Evolutionary conservation across 2,113 vertebrate genomes (phyloP).

Genomic region (Pelecanoides urinatrix): DNA sequence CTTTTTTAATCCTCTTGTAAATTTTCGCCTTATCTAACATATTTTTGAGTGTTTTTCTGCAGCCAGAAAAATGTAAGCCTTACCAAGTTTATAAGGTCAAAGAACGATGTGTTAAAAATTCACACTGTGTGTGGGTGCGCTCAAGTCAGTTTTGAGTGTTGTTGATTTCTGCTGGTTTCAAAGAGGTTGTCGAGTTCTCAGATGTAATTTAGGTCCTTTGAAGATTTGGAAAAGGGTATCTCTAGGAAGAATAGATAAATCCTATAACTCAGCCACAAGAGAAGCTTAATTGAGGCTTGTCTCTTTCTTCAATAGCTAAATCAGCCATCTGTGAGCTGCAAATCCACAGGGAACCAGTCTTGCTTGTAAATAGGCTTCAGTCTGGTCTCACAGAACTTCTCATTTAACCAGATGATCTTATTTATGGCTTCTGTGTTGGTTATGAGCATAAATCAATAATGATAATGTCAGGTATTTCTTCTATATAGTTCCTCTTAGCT

Average conservation of each 20-base stretch:
- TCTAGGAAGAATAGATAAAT: not conserved
- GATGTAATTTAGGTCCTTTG: not conserved
- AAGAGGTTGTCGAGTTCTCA: not conserved
- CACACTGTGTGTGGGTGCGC: not conserved
- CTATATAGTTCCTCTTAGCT: not conserved
- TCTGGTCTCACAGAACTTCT: not conserved
- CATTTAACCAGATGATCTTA: not conserved
- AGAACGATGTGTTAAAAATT: slow-evolving; percentile 27
- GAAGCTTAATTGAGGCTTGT: not conserved
- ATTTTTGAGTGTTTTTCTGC: not conserved
- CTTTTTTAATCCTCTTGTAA: not conserved
- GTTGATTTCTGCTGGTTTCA: not conserved
- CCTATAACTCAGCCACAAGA: not conserved
- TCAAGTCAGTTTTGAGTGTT: not conserved
- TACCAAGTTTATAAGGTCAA: not conserved
- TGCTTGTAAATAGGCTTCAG: not conserved
- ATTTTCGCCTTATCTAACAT: not conserved
- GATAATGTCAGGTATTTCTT: not conserved
- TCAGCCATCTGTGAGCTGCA: not conserved
- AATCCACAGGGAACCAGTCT: not conserved
- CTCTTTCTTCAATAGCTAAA: not conserved
- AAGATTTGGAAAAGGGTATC: not conserved
- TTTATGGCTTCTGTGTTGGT: not conserved
- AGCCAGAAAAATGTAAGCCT: not conserved
- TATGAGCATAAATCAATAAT: not conserved